Conservation (phyloP, 2,113 vertebrate species). For the Paradoxurus hermaphroditus region DNA sequence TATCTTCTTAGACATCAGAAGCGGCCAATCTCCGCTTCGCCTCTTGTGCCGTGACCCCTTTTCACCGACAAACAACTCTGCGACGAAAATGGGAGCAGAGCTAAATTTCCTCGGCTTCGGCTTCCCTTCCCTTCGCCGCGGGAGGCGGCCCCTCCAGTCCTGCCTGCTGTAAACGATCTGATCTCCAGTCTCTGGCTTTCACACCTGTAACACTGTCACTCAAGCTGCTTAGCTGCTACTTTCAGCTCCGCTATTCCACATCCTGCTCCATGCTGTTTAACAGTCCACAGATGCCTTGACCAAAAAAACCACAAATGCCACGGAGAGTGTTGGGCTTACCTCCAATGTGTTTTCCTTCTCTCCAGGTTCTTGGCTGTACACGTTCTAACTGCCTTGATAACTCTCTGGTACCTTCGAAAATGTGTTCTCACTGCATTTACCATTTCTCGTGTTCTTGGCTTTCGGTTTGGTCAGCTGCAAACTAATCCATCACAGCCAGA, state of each 20-base stretch:
- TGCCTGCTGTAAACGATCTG: background rate
- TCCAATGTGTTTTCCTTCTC: background rate
- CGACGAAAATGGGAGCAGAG: background rate
- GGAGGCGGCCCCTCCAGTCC: background rate
- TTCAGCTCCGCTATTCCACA: background rate
- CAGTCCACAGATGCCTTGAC: conserved; percentile 13
- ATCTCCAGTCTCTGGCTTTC: background rate
- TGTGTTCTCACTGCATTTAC: background rate
- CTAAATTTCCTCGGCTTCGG: background rate
- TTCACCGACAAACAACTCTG: background rate
- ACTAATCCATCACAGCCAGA: background rate
- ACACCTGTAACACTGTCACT: background rate
- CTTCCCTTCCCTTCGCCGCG: background rate
- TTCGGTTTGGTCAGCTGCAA: background rate
- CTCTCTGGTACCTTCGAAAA: background rate
- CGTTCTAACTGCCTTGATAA: background rate
- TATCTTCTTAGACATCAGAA: background rate
- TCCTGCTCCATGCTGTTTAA: background rate
- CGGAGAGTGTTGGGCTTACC: background rate
- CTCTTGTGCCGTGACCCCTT: background rate
- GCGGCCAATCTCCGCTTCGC: background rate
- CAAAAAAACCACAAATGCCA: background rate
- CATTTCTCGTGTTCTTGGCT: background rate
- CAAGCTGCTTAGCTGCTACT: background rate
- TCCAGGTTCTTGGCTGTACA: background rate